phyloP scores from a whole-genome alignment of 2,113 vertebrate genomes.

The Tachycineta bicolor region DNA sequence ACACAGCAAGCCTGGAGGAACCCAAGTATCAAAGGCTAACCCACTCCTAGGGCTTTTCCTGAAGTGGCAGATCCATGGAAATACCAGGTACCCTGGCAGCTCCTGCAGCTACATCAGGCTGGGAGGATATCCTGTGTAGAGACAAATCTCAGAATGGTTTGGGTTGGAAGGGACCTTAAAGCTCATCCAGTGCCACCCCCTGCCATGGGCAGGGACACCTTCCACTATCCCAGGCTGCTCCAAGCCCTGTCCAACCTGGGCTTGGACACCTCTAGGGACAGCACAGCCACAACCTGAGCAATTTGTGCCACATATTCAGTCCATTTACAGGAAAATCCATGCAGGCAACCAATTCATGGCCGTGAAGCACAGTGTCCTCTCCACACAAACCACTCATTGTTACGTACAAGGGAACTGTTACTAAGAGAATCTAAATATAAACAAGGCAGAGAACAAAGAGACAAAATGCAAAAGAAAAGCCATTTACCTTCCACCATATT shows the following conservation, averaged over 20 bases:
- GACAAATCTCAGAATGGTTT: neutral
- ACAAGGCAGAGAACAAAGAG: neutral
- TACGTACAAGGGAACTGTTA: neutral
- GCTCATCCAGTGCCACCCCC: neutral
- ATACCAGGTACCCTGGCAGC: neutral
- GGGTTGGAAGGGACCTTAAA: neutral
- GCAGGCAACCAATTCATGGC: neutral
- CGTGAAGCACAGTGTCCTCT: neutral
- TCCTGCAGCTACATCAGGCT: neutral
- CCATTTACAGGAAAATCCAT: neutral
- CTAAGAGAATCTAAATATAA: neutral
- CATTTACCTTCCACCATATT: conserved; percentile 92
- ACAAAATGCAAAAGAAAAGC: neutral
- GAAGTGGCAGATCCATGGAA: neutral
- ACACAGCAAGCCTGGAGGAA: neutral
- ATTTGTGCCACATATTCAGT: neutral
- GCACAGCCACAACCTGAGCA: neutral
- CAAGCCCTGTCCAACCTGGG: rapidly evolving
- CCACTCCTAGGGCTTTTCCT: neutral
- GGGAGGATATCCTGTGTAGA: neutral
- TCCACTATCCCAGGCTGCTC: neutral
- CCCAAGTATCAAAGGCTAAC: neutral
- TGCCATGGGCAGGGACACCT: neutral
- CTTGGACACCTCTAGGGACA: neutral
- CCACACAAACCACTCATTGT: neutral